phyloP scores from a whole-genome alignment of 2,113 vertebrate genomes.

The Zingel zingel region DNA sequence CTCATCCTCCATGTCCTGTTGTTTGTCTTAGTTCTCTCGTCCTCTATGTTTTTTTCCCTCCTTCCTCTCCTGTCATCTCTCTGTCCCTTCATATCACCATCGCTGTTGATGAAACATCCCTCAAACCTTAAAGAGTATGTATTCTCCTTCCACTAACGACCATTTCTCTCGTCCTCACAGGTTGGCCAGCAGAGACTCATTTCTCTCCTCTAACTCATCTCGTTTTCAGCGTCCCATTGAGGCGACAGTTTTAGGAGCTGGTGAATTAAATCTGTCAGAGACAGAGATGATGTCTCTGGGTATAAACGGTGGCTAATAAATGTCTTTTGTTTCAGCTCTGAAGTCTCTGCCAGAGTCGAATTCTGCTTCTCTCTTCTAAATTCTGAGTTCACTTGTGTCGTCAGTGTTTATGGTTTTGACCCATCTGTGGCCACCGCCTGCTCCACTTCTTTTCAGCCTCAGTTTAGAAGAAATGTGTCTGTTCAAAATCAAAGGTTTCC shows the following conservation, averaged over 20 bases:
- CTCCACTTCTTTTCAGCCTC: not conserved
- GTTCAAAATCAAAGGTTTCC: too few species aligned
- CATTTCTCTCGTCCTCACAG: constrained; percentile 5
- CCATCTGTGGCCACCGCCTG: too few species aligned
- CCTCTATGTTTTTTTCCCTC: not conserved
- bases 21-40: constrained; percentile 6
- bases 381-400: not conserved
- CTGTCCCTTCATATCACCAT: constrained; percentile 41
- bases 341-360: not conserved
- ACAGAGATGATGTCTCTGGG: not conserved
- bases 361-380: too few species aligned
- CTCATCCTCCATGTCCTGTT: not conserved
- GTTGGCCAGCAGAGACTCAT: not conserved
- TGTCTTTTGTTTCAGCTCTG: not conserved
- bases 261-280: constrained; percentile 1
- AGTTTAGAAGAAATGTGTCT: not conserved
- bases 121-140: too few species aligned
- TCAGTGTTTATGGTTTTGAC: too few species aligned
- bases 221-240: constrained; percentile 13
- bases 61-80: constrained; percentile 39
- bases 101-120: not conserved
- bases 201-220: constrained; percentile 21
- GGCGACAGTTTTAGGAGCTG: not conserved
- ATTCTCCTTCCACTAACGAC: too few species aligned
- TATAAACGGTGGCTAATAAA: not conserved